Conservation (phyloP, 2,113 vertebrate species). For the Indri indri region DNA sequence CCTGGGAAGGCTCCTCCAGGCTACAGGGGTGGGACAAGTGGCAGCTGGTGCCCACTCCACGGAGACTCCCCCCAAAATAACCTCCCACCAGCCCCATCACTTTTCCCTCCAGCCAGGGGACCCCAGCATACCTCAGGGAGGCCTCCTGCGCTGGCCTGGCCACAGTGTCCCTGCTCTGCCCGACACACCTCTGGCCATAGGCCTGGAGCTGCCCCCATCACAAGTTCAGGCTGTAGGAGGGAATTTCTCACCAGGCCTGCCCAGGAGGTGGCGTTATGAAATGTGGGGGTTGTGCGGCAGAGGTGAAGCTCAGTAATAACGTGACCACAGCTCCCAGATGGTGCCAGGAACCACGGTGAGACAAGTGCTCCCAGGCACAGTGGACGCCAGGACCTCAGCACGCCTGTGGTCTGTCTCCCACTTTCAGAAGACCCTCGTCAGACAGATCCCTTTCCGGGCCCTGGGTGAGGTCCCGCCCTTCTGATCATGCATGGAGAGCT, state of each 20-base stretch:
- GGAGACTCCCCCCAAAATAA: background rate
- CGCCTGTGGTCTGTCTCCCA: background rate
- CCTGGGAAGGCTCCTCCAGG: background rate
- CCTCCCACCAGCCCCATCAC: background rate
- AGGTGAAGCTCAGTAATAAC: background rate
- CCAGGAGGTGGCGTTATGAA: no score
- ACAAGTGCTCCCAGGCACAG: background rate
- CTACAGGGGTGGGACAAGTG: background rate
- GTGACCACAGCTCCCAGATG: accelerated
- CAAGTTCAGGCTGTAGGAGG: background rate
- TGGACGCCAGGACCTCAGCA: background rate
- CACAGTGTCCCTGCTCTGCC: background rate
- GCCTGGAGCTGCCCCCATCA: background rate
- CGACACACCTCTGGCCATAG: background rate
- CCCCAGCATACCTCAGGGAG: background rate
- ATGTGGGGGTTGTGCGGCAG: background rate
- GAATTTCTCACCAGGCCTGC: background rate
- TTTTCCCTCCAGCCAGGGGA: background rate
- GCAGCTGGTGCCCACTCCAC: background rate
- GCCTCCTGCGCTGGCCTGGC: background rate
- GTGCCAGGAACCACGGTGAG: background rate
- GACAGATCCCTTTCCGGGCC: background rate
- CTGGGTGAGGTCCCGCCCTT: background rate
- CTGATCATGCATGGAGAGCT: background rate
- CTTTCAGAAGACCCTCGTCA: no score